A percentile compares a stretch with the other conserved stretches of the same genome.
Evolutionary conservation across 2,113 vertebrate genomes (phyloP).

Genomic region (Chrysochloris asiatica): DNA sequence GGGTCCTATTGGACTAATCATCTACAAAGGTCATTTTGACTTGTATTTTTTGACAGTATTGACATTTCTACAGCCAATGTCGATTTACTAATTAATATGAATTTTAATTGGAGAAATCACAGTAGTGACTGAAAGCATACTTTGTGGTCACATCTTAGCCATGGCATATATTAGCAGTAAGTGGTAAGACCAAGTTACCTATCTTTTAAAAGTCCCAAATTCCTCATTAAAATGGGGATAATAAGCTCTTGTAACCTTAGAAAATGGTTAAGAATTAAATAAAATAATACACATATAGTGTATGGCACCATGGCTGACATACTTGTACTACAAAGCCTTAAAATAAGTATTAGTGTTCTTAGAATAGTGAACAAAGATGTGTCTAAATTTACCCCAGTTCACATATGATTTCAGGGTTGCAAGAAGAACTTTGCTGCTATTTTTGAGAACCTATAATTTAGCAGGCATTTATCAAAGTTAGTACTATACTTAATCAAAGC

Average conservation of each 20-base stretch:
- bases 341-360: background rate
- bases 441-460: background rate
- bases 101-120: background rate
- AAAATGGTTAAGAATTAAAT: background rate
- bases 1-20: background rate
- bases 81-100: background rate
- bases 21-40: conserved; percentile 14
- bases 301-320: background rate
- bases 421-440: background rate
- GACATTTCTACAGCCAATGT: background rate
- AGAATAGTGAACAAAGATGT: background rate
- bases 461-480: background rate
- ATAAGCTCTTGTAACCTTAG: background rate
- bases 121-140: background rate
- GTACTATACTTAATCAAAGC: background rate
- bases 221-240: background rate
- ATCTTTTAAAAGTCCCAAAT: background rate
- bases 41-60: conserved; percentile 25
- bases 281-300: background rate
- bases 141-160: background rate
- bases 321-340: conserved; percentile 14
- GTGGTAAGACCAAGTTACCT: background rate
- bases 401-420: background rate
- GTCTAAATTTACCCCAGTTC: background rate
- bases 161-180: background rate